A percentile compares a stretch with the other conserved stretches of the same genome.
Conservation (phyloP, 2,888 invertebrate species). For the Amphipoea oculea region DNA sequence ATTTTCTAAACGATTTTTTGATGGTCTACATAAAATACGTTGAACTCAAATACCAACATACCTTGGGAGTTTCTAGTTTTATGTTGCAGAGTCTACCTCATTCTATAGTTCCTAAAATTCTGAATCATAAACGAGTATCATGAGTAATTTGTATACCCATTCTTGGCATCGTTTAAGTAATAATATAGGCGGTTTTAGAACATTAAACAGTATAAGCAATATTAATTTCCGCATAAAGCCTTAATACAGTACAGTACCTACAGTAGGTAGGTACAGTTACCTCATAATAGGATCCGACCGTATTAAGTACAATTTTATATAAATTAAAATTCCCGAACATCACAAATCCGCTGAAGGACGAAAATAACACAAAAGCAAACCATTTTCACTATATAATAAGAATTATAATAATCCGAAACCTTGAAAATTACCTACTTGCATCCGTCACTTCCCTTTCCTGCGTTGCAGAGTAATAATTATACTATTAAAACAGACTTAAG, state of each 20-base stretch:
- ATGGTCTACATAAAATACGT: neutral
- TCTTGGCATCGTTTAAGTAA: neutral
- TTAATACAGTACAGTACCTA: too few species aligned
- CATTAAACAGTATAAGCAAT: neutral
- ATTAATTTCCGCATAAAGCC: conserved; percentile 22
- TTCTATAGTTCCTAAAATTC: too few species aligned
- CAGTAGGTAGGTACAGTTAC: conserved; percentile 24
- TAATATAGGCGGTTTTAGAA: neutral
- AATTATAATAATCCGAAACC: conserved; percentile 73
- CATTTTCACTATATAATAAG: conserved; percentile 51
- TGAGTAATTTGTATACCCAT: too few species aligned
- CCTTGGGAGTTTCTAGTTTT: neutral
- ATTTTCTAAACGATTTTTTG: neutral
- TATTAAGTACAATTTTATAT: conserved; percentile 10
- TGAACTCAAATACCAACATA: neutral
- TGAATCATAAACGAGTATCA: too few species aligned
- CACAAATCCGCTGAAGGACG: conserved; percentile 14
- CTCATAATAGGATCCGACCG: conserved; percentile 25
- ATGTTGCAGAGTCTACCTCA: too few species aligned
- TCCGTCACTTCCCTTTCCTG: conserved; percentile 87
- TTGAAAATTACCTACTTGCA: conserved; percentile 75
- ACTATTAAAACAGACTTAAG: conserved; percentile 71
- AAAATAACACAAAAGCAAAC: conserved; percentile 58
- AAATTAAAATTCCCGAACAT: conserved; percentile 15
- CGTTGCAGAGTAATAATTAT: conserved; percentile 72